Evolutionary conservation across 2,113 vertebrate species (phyloP), one percentile per base, ranked within the genome.

Genomic region (Elachura formosa): DNA sequence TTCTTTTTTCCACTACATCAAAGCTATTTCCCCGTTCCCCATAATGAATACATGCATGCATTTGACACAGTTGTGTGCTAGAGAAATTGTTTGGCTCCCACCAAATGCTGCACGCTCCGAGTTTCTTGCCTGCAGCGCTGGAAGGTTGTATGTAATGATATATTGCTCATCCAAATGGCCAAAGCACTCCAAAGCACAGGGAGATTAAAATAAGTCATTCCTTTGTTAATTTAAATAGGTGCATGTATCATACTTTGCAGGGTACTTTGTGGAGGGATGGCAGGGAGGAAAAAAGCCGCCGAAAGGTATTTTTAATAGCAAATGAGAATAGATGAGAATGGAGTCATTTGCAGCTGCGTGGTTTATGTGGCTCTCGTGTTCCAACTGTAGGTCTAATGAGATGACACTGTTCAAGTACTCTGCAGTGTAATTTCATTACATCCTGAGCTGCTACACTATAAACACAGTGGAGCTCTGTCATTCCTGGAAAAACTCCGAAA

Each of bases 221-320:
- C 98, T 99, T 99, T 99, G 99, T 99, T 99, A 99, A 99, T 99
- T 99, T 99, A 99, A 99, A 99, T 99, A 99, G 99, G 98, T 99
- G 99, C 98, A 99, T 99, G 98, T 98, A 99, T 99, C 99, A 99
- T 98, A 98, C 98, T 99, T 99, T 98, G 98, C 98, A 84, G 97
- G 98, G 98, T 98, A 98, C 98, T 98, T 98, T 98, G 98, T 98
- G 98, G 96, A 83, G 97, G 98, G 98, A 98, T 98, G 98, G 98
- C 98, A 98, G 98, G 97, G 97, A 98, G 98, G 97, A 96, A 96
- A 96, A 98, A 98, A 98, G 98, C 98, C 97, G 98, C 98, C 99
- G 98, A 99, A 98, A 99, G 99, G 98, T 99, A 98, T 99, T 99
- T 99, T 99, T 99, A 98, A 98, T 98, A 98, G 98, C 98, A 98